Conservation (phyloP, 2,113 vertebrate genomes). For the Holacanthus passer region DNA sequence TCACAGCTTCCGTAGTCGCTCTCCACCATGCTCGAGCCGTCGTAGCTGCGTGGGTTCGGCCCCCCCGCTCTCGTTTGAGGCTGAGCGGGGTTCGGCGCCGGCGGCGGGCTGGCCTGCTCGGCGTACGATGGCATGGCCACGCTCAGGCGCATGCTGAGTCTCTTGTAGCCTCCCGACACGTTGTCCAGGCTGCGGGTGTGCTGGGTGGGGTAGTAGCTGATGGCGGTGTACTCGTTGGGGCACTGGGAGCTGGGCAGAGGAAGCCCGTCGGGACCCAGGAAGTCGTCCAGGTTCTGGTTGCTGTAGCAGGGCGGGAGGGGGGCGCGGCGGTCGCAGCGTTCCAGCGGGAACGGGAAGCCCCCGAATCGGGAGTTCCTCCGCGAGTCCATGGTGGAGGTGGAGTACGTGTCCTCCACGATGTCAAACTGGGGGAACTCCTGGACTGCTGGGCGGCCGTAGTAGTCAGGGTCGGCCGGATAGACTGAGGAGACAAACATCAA, state of each 20-base stretch:
- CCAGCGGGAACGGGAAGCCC: conserved; percentile 95
- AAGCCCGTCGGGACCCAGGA: conserved; percentile 86
- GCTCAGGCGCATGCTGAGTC: conserved; percentile 92
- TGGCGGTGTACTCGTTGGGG: conserved; percentile 94
- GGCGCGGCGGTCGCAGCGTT: conserved; percentile 91
- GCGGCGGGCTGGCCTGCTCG: conserved; percentile 75
- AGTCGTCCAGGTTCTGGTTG: conserved; percentile 95
- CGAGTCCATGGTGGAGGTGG: conserved; percentile 73
- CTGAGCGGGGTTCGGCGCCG: conserved; percentile 68
- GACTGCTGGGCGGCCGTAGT: conserved; percentile 85
- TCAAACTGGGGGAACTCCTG: conserved; percentile 92
- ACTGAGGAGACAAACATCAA: conserved; percentile 65
- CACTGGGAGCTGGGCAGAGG: conserved; percentile 87
- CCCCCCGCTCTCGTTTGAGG: conserved; percentile 74
- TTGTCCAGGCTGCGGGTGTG: conserved; percentile 85
- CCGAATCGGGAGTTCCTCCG: conserved; percentile 88
- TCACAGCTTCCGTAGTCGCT: conserved; percentile 98
- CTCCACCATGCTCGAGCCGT: conserved; percentile 91
- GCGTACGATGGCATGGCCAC: conserved; percentile 94
- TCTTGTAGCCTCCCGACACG: conserved; percentile 86
- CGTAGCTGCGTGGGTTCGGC: conserved; percentile 81
- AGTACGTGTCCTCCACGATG: conserved; percentile 86
- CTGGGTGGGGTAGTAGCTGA: conserved; percentile 94
- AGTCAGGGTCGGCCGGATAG: conserved; percentile 90
- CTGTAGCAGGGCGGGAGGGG: conserved; percentile 96